These are phyloP conservation scores for Picathartes gymnocephalus DNA, from an alignment of 2,113 vertebrate species.

Conservation along the genomic window DNA sequence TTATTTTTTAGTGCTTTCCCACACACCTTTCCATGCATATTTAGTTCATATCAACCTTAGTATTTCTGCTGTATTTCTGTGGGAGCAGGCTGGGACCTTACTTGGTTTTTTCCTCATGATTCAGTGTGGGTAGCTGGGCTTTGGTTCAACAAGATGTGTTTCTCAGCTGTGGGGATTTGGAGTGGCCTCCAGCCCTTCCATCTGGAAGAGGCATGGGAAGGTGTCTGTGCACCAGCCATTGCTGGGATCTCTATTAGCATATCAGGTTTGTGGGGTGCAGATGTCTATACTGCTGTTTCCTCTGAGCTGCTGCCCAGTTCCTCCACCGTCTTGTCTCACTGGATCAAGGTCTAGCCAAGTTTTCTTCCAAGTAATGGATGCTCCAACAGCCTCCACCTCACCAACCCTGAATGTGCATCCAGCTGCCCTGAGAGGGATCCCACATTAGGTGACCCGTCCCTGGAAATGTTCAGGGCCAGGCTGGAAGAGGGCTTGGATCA, in stretches of 20 bases:
- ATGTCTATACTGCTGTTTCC: not conserved
- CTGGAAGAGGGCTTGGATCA: not conserved
- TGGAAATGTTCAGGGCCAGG: not conserved
- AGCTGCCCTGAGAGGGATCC: not conserved
- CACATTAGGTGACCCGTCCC: not conserved
- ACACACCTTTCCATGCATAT: not conserved
- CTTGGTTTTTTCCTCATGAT: not conserved
- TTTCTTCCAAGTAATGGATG: not conserved
- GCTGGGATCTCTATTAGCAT: accelerated
- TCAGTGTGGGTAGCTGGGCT: not conserved
- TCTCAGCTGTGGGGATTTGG: not conserved
- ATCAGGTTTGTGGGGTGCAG: not conserved
- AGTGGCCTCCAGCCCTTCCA: not conserved
- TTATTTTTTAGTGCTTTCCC: not conserved
- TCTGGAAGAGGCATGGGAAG: not conserved
- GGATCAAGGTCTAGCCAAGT: not conserved
- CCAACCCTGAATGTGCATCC: not conserved
- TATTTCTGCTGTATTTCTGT: not conserved
- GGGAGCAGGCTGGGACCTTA: not conserved
- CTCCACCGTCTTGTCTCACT: not conserved
- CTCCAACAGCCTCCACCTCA: not conserved
- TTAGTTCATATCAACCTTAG: not conserved
- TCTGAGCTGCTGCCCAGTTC: not conserved
- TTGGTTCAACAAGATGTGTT: accelerated
- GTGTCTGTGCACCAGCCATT: not conserved